Evolutionary conservation across 2,888 invertebrate genomes (phyloP), one percentile per base, ranked within the genome.

Genomic region (Geotrupes spiniger): DNA sequence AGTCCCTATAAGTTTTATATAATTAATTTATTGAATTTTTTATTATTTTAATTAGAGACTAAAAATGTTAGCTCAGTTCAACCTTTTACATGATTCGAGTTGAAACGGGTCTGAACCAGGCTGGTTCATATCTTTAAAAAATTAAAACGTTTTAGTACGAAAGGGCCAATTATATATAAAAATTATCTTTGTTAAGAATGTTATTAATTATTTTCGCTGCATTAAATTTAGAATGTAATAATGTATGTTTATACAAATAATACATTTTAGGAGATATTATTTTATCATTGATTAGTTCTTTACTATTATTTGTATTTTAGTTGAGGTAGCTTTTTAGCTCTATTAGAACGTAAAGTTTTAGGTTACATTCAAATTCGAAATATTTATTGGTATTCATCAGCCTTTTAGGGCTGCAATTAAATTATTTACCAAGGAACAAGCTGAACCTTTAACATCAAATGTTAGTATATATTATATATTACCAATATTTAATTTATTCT

Each of bases 81-180:
- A 85, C 84, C 79, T 80, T 85, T 85, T 86, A 87, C 86, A 85
- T 87, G 86, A 88, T 87, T 84, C 87, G 87, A 88, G 87, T 87
- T 88, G 82, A 88, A 79, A 87, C 84, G 86, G 87, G 84, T 76
- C 83, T 84, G 65, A 88, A 83, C 85, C 86, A 87, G 86, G 85
- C 87, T 82, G 84, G 86, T 83, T 87, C 87, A 83, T 87, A 87
- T 87, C 84, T 84, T 82, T 80, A 79, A 73, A 70, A 54, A 69
- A 58, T 52, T 65, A 61, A 65, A 69, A 77, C 78, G 76, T 79
- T 79, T 81, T 84, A 85, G 85, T 87, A 87, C 85, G 85, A 87
- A 86, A 87, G 85, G 85, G 87, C 78, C 74, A 74, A 74, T 73
- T 78, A 78, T 78, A 73, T 65, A 66, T 76, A 78, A 79, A 74